phyloP scores from a whole-genome alignment of 1,140 invertebrate genomes.

The Diuraphis noxia region DNA sequence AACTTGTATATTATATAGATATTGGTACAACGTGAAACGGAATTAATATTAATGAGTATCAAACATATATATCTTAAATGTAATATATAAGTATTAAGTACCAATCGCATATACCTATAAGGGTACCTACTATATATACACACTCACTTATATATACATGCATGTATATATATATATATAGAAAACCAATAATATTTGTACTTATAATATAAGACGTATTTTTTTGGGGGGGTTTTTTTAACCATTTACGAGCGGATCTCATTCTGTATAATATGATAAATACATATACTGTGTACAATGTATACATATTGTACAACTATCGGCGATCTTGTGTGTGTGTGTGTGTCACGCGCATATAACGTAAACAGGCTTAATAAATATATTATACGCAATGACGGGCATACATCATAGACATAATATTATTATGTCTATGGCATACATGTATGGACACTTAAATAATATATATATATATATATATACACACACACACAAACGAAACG shows the following conservation, averaged over 20 bases:
- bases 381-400: neutral
- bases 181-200: neutral
- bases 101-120: neutral
- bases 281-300: neutral
- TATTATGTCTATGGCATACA: too few relatives aligned
- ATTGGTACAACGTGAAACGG: neutral
- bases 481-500: too few relatives aligned
- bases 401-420: too few relatives aligned
- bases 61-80: neutral
- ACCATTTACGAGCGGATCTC: neutral
- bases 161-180: neutral
- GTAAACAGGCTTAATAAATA: neutral
- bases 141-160: too few relatives aligned
- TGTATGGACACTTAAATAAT: neutral
- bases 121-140: neutral
- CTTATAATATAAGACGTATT: constrained; percentile 4
- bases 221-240: neutral
- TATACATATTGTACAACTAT: neutral
- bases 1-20: neutral
- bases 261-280: too few relatives aligned
- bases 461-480: neutral
- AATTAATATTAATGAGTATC: constrained; percentile 31
- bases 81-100: neutral
- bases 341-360: neutral
- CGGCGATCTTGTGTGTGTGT: neutral